Conservation (phyloP, 1,140 invertebrate genomes). For the Holotrichia oblita region DNA sequence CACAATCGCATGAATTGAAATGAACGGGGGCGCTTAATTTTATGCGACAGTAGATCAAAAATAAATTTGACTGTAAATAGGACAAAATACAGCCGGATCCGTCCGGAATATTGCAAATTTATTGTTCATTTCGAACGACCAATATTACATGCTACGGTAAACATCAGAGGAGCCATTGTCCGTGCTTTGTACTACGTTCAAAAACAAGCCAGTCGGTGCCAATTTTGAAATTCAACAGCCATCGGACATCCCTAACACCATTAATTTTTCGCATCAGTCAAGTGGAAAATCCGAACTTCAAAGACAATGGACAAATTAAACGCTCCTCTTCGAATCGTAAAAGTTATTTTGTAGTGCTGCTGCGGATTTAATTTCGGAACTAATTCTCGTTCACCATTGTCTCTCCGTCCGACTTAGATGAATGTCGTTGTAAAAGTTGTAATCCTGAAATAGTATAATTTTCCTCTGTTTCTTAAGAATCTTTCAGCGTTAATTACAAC, state of each 20-base stretch:
- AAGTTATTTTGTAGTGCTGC: slow-evolving; percentile 16
- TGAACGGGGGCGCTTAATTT: neutral
- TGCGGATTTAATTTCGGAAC: slow-evolving; percentile 20
- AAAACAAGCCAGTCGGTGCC: neutral
- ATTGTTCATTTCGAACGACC: neutral
- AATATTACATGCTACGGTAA: neutral
- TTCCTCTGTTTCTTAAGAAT: neutral
- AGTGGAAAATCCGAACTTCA: slow-evolving; percentile 20
- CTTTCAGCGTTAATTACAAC: neutral
- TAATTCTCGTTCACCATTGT: neutral
- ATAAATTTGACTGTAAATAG: neutral
- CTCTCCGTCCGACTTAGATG: neutral
- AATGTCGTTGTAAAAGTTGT: neutral
- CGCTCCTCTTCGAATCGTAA: slow-evolving; percentile 10
- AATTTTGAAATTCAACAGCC: slow-evolving; percentile 20
- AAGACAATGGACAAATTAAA: slow-evolving; percentile 21
- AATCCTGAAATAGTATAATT: neutral
- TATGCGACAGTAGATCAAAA: neutral
- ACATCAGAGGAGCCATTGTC: neutral
- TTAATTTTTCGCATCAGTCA: slow-evolving; percentile 13
- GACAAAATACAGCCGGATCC: neutral
- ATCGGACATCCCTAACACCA: neutral
- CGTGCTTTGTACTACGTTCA: neutral
- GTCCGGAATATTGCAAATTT: neutral
- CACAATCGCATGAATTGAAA: neutral